Evolutionary conservation across 2,797 vertebrate species (phyloP).

Genomic region (Schizopygopsis malacanthus): DNA sequence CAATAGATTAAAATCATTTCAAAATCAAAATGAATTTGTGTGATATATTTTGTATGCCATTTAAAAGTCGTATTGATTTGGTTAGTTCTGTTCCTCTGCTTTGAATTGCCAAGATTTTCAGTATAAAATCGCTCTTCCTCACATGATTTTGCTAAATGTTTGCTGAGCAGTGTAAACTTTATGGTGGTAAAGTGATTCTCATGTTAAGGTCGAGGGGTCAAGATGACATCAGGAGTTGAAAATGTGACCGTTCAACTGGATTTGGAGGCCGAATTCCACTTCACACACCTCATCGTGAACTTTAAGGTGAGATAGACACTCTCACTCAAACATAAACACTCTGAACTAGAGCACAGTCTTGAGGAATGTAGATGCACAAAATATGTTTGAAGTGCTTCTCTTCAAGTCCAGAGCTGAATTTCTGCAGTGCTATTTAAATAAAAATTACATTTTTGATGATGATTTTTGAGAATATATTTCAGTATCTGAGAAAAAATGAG

Average conservation of each 20-base stretch:
- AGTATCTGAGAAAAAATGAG: neutral
- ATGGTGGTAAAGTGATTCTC: conserved; percentile 8
- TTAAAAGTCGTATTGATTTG: neutral
- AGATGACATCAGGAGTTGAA: conserved; percentile 84
- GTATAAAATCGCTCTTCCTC: neutral
- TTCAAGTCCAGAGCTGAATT: neutral
- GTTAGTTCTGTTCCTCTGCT: neutral
- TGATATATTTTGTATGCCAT: neutral
- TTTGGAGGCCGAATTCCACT: conserved; percentile 97
- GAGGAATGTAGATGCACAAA: conserved; percentile 67
- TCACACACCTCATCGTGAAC: conserved; percentile 99
- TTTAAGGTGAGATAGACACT: conserved; percentile 86
- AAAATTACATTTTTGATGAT: too few species aligned
- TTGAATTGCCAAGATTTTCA: conserved; percentile 2
- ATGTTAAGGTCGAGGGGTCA: neutral
- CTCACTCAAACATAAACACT: conserved; percentile 46
- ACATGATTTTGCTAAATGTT: neutral
- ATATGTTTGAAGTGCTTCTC: conserved; percentile 11
- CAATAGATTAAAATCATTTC: neutral
- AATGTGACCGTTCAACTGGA: conserved; percentile 94
- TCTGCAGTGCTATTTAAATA: neutral
- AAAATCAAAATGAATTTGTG: neutral
- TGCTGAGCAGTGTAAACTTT: conserved; percentile 1
- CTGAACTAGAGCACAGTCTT: conserved; percentile 24
- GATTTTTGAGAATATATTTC: neutral